Evolutionary conservation across 2,888 invertebrate genomes (phyloP).

Genomic region (Sinotaia quadrata): DNA sequence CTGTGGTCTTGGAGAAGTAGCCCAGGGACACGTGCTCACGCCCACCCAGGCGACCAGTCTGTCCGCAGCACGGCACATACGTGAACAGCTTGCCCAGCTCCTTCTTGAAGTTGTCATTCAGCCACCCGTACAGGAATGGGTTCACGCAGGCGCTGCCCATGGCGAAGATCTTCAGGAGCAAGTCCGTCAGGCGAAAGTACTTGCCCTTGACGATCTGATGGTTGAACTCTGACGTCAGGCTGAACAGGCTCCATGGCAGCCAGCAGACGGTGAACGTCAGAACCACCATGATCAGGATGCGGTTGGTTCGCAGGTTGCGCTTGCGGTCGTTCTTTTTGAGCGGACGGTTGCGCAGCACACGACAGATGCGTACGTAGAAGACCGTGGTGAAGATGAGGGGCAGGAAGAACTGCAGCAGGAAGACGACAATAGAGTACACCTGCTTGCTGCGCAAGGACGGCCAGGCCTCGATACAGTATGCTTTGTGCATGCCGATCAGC

Average conservation of each 20-base stretch:
- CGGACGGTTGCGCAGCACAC: conserved; percentile 58
- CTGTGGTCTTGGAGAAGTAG: conserved; percentile 26
- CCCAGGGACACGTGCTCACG: conserved; percentile 19
- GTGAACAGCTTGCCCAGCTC: conserved; percentile 59
- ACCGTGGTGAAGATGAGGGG: conserved; percentile 63
- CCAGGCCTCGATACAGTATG: conserved; percentile 67
- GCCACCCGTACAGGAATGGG: conserved; percentile 71
- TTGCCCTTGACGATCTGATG: conserved; percentile 48
- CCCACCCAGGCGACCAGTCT: not conserved
- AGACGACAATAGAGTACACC: conserved; percentile 59
- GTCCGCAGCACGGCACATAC: conserved; percentile 27
- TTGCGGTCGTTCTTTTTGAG: conserved; percentile 59
- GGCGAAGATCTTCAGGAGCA: conserved; percentile 67
- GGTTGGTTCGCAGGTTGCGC: conserved; percentile 59
- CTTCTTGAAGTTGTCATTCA: conserved; percentile 70
- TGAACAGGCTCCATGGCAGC: conserved; percentile 68
- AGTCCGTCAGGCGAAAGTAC: conserved; percentile 64
- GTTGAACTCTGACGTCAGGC: conserved; percentile 61
- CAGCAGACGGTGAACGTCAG: conserved; percentile 68
- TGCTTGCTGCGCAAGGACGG: conserved; percentile 45
- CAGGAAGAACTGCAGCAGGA: conserved; percentile 64
- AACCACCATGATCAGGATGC: conserved; percentile 67
- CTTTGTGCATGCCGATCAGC: conserved; percentile 44
- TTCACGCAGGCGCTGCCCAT: conserved; percentile 71
- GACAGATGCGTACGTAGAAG: conserved; percentile 63